phyloP scores from a whole-genome alignment of 2,113 vertebrate genomes.

The Clupea harengus region DNA sequence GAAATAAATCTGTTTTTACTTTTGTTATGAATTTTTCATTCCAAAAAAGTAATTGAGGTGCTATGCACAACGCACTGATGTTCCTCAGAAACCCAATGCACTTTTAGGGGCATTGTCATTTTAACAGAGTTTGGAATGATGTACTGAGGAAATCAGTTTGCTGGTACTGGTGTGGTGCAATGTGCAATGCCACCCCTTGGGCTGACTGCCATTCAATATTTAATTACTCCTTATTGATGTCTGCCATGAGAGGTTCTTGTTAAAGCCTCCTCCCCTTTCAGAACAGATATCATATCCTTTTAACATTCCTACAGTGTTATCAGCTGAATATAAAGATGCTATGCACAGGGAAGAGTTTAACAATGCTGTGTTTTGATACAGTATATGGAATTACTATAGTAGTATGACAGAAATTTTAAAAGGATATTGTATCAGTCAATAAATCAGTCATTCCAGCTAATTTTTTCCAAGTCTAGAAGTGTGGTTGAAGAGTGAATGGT shows the following conservation, averaged over 20 bases:
- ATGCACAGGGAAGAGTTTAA: not conserved
- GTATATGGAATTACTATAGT: not conserved
- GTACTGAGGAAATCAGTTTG: not conserved
- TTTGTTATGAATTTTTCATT: not conserved
- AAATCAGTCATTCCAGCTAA: constrained; percentile 47
- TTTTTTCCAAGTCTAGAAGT: constrained; percentile 21
- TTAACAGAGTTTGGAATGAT: not conserved
- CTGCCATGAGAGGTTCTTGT: constrained; percentile 33
- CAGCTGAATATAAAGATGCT: not conserved
- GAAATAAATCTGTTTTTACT: not conserved
- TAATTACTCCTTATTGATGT: not conserved
- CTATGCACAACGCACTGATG: not conserved
- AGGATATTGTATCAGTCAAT: constrained; percentile 45
- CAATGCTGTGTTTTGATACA: not conserved
- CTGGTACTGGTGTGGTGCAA: not conserved
- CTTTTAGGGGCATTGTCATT: not conserved
- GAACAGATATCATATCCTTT: constrained; percentile 52
- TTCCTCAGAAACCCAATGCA: not conserved
- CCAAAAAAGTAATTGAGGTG: not conserved
- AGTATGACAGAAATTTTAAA: constrained; percentile 41
- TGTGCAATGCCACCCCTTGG: not conserved
- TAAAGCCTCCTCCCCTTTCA: constrained; percentile 33
- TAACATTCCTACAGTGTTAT: constrained; percentile 41
- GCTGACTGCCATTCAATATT: not conserved
- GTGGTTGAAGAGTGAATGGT: not conserved